Base-by-base conservation (phyloP, 2,888 invertebrate species). In the Iphiclides podalirius region DNA sequence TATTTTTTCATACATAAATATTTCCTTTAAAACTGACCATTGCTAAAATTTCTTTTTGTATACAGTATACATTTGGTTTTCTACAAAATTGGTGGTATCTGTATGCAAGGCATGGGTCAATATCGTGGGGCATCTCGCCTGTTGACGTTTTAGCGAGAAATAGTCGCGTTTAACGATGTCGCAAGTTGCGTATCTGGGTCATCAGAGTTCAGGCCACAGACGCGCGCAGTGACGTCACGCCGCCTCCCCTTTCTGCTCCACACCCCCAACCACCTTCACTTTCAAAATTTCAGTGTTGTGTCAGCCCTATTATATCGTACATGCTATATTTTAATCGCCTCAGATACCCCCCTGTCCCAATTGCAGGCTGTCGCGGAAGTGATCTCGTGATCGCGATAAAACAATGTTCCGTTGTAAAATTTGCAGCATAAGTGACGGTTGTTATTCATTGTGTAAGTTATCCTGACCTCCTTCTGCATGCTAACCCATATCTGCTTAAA, bases 221-320 rank as follows among this genome's bases (percentile, higher is more conserved):
- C 84, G 85, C 81, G 78, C 86, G 85, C 50, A 39, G n/a, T 75
- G 76, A 86, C 86, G 85, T 86, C 82, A 84, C 63, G 16, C 28
- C 28, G 53, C 58, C 67, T 67, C 75, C 63, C 66, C 45, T 45
- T 56, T 50, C 67, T 67, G 67, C 71, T 31, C 13, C 42, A 38
- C 48, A 74, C 75, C 76, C 75, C 31, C 74, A 61, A 55, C 54
- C 60, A 69, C 70, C 63, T 75, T 81, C 80, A 70, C 82, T 81
- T 82, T 82, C 76, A 60, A 56, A 65, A 65, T 55, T 31, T 20
- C 43, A 38, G 36, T 36, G 23, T 39, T 16, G 28, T 13, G 34
- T 26, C 35, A 26, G 28, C 39, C 34, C 31, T 36, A 41, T 37
- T 35, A 28, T 11, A 15, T n/a, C 26, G 34, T 20, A 11, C 17